These are phyloP conservation scores for Brachionus asplanchnoidis DNA, from an alignment of 1,140 invertebrate species.

Conservation along the genomic window DNA sequence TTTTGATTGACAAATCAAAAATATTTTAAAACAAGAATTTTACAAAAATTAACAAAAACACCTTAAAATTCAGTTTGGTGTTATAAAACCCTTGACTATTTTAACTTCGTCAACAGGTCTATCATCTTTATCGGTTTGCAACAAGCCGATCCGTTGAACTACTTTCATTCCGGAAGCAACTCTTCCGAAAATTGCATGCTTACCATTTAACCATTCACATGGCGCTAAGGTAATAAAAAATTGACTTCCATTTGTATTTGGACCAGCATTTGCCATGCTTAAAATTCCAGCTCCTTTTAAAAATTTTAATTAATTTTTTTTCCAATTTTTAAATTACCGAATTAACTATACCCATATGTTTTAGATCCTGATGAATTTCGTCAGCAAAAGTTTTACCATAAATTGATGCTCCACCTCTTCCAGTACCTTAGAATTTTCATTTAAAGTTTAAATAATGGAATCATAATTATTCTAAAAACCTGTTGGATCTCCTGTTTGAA, in stretches of 20 bases:
- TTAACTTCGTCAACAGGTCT: slow-evolving; percentile 68
- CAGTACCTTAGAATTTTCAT: slow-evolving; percentile 47
- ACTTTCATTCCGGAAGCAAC: slow-evolving; percentile 79
- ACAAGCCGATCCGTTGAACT: slow-evolving; percentile 81
- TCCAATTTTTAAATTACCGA: not conserved
- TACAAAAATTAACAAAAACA: not conserved
- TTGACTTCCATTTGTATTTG: slow-evolving; percentile 92
- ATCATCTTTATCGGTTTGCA: slow-evolving; percentile 85
- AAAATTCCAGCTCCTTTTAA: slow-evolving; percentile 69
- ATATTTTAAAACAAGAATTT: slow-evolving; percentile 35
- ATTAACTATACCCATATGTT: slow-evolving; percentile 80
- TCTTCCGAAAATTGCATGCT: slow-evolving; percentile 91
- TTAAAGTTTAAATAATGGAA: not conserved
- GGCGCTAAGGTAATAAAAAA: slow-evolving; percentile 96
- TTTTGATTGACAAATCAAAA: not conserved
- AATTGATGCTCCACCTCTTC: slow-evolving; percentile 89
- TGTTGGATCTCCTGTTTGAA: slow-evolving; percentile 80
- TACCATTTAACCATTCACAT: slow-evolving; percentile 93
- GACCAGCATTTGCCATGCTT: slow-evolving; percentile 91
- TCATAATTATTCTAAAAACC: slow-evolving; percentile 53
- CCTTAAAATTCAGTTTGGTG: not conserved
- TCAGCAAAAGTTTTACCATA: slow-evolving; percentile 89
- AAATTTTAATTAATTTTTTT: slow-evolving; percentile 43
- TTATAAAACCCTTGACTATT: slow-evolving; percentile 44
- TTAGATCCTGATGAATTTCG: slow-evolving; percentile 87